Evolutionary conservation across 2,888 invertebrate genomes (phyloP).

Genomic region (Fabriciana adippe): DNA sequence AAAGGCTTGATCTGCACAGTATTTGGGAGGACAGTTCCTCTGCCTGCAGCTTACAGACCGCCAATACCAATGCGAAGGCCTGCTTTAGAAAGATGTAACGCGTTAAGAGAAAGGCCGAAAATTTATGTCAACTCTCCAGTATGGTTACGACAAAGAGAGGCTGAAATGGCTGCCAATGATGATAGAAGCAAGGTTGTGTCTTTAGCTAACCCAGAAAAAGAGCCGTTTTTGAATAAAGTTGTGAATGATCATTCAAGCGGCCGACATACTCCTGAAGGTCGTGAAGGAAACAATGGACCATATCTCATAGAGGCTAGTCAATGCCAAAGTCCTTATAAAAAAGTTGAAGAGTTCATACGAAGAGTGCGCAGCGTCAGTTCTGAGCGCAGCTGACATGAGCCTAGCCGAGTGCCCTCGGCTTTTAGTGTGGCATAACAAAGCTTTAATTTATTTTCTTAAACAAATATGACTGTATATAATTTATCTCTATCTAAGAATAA

Average conservation of each 20-base stretch:
- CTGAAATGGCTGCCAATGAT: conserved; percentile 55
- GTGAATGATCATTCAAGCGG: conserved; percentile 64
- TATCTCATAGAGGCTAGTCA: conserved; percentile 67
- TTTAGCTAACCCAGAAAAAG: conserved; percentile 59
- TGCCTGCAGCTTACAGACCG: conserved; percentile 77
- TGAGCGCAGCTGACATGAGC: conserved; percentile 77
- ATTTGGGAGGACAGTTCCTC: conserved; percentile 75
- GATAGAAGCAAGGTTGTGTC: conserved; percentile 49
- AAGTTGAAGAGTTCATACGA: conserved; percentile 70
- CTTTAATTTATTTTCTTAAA: conserved; percentile 48
- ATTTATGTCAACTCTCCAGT: conserved; percentile 84
- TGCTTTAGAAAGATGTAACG: conserved; percentile 81
- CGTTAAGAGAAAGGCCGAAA: conserved; percentile 77
- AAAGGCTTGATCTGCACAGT: conserved; percentile 86
- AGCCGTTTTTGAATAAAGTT: conserved; percentile 65
- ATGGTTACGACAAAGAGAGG: conserved; percentile 80
- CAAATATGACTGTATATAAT: conserved; percentile 10
- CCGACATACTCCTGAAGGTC: conserved; percentile 67
- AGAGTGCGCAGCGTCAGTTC: conserved; percentile 69
- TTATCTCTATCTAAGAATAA: conserved; percentile 9
- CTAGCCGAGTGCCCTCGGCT: conserved; percentile 70
- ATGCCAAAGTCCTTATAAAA: conserved; percentile 72
- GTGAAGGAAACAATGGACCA: conserved; percentile 64
- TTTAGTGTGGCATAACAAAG: conserved; percentile 58
- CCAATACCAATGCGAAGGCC: conserved; percentile 72